Percentiles rank a stretch among this genome's conserved stretches.
phyloP scores from a whole-genome alignment of 2,113 vertebrate species.

The Pedionomus torquatus region DNA sequence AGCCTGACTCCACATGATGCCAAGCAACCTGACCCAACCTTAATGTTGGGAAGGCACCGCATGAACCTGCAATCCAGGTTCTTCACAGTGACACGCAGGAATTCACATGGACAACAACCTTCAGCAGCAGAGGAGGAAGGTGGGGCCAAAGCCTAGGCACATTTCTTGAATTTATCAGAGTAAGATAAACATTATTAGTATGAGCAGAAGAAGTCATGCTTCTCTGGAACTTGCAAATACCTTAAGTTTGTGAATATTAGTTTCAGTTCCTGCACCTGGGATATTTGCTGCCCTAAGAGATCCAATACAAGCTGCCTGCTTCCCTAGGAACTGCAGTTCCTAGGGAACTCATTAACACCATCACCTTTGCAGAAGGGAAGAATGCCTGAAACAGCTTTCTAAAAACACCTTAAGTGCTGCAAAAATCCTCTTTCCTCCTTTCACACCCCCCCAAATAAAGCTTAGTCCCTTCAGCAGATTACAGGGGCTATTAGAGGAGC shows the following conservation, averaged over 20 bases:
- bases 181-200: neutral
- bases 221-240: neutral
- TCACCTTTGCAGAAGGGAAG: neutral
- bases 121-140: neutral
- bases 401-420: neutral
- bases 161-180: neutral
- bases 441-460: neutral
- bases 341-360: neutral
- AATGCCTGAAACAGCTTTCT: neutral
- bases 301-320: neutral
- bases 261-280: neutral
- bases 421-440: neutral
- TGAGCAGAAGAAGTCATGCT: neutral
- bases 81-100: neutral
- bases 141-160: neutral
- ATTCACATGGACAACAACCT: neutral
- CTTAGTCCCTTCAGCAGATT: neutral
- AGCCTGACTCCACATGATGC: fast-evolving
- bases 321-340: neutral
- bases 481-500: neutral
- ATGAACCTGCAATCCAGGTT: neutral
- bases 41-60: neutral
- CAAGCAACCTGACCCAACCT: neutral
- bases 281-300: neutral
- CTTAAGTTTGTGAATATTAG: fast-evolving